Base-by-base conservation (phyloP, 2,888 invertebrate species). In the Matsumyia berberina region DNA sequence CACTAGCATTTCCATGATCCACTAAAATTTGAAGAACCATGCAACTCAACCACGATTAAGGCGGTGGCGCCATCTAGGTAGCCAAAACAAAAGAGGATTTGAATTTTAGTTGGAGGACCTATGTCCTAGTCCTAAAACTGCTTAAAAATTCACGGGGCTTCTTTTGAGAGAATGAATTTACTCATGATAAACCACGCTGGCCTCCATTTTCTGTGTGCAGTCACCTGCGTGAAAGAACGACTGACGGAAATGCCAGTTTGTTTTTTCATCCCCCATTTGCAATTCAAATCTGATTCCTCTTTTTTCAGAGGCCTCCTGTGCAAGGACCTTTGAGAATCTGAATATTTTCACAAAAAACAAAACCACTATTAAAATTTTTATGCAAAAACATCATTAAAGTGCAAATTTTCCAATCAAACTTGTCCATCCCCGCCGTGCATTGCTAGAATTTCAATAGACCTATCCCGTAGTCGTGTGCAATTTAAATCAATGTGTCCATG, bases 381-480 rank as follows among this genome's bases (percentile, higher is more conserved):
- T 53, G 44, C 44, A 62, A 78, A 62, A 51, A 55, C 67, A 69
- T 79, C 79, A 83, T 83, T 74, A 79, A 83, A 79, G 62, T 83
- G 83, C 83, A 83, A 83, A 83, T 79, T 83, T 83, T 69, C 79
- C 79, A 78, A 83, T 83, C 73, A 83, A 69, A 83, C 62, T 78
- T 78, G 51, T 53, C 12, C 24, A 24, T 24, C 24, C 24, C 42
- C 49, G 19, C 9, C 33, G 44, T 55, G 69, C 60, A 46, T 46
- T 46, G 46, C 24, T 51, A 57, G 82, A 77, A 82, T 82, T 67
- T 73, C 58, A 66, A 82, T 72, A 39, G 31, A 42, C 62, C 51
- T 35, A 31, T 9, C n/a, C 5, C 55, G 6, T 2, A 37, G 7
- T n/a, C 12, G 9, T 31, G n/a, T n/a, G n/a, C n/a, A n/a, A n/a